Base-by-base conservation (phyloP, 2,888 invertebrate genomes). In the Drosophila picticornis region DNA sequence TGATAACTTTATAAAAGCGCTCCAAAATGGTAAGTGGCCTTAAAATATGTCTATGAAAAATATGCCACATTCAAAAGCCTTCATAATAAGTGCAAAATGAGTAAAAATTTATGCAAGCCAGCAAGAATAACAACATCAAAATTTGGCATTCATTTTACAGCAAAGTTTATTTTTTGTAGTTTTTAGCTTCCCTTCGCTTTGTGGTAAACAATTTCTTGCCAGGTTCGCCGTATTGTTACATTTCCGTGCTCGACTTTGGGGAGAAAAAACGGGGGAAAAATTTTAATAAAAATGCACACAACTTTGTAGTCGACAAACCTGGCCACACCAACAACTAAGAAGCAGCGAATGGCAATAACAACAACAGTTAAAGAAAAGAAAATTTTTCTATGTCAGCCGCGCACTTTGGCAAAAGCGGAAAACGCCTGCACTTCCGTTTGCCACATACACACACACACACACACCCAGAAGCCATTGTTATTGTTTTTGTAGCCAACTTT, bases 351-450 rank as follows among this genome's bases (percentile, higher is more conserved):
- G 52, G 53, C 50, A 74, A 59, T 65, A 71, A 52, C 43, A 69
- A 70, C 40, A 67, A 64, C 68, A 60, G 43, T 40, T n/a, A 68
- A 56, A 73, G 27, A 50, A 73, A 69, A 55, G 52, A 63, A 78
- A 72, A 57, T 62, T 78, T 78, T 78, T 68, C 64, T 76, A 77
- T 88, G 85, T 80, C 77, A 77, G 77, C 74, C 69, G 81, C 65
- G 82, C 80, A 76, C 82, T 85, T 85, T 75, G 73, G 77, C 66
- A 76, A 87, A 75, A 84, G 70, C 76, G 87, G 83, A 89, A 87
- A 87, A 89, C 87, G 89, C 89, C 87, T 87, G 89, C 87, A 85
- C 89, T 87, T 84, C 89, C 87, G 87, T 59, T 87, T 65, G 70
- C 55, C 53, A 59, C 69, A 72, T 77, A 80, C 78, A 80, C 60